Evolutionary conservation across 2,888 invertebrate species (phyloP).

Genomic region (Rhimphoctona megacephalus): DNA sequence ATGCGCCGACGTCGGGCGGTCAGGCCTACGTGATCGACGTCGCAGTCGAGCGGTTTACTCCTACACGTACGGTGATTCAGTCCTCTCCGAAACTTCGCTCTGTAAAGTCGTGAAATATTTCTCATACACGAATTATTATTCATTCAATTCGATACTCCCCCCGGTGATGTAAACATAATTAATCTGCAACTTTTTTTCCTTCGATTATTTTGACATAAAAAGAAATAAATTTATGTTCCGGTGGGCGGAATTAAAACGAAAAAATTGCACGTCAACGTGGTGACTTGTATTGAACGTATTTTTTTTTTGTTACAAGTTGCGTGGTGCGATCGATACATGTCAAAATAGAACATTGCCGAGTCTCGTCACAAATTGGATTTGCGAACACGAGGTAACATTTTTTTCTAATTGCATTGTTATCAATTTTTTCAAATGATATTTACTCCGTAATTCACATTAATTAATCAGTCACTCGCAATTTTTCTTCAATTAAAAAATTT

Average conservation of each 20-base stretch:
- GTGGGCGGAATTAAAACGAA: not conserved
- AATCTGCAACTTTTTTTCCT: not conserved
- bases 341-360: slow-evolving; percentile 6
- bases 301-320: not conserved
- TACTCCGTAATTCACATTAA: not conserved
- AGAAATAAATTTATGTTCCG: not conserved
- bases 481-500: not conserved
- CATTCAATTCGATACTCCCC: not conserved
- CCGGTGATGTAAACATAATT: not conserved
- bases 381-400: not conserved
- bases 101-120: slow-evolving; percentile 34
- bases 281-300: not conserved
- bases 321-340: slow-evolving; percentile 23
- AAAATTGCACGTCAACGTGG: not conserved
- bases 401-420: not conserved
- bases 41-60: slow-evolving; percentile 47
- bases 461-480: not conserved
- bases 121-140: not conserved
- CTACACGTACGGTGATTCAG: slow-evolving; percentile 57
- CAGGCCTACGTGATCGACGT: slow-evolving; percentile 51
- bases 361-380: slow-evolving; percentile 6
- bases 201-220: not conserved
- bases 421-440: too few relatives aligned
- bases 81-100: slow-evolving; percentile 58
- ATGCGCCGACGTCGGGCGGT: slow-evolving; percentile 58